These are phyloP conservation scores for Trachemys scripta DNA, from an alignment of 2,113 vertebrate genomes.

Conservation along the genomic window DNA sequence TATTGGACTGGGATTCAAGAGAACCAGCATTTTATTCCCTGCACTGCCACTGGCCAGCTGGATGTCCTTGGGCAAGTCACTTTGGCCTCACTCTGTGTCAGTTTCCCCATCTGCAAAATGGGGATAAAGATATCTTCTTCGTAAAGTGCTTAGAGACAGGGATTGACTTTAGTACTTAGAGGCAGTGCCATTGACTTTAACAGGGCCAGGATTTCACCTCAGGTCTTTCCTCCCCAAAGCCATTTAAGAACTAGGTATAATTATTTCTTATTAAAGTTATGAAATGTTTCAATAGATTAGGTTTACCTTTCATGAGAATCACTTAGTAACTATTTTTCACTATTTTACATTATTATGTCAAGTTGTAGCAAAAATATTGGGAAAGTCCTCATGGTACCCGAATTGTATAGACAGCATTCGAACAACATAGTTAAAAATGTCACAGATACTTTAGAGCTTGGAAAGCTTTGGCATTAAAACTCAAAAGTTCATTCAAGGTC, in stretches of 20 bases:
- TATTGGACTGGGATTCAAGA: background rate
- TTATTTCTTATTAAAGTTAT: background rate
- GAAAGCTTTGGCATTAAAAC: slow-evolving; percentile 43
- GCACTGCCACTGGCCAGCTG: background rate
- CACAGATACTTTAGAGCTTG: slow-evolving; percentile 37
- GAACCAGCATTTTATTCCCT: background rate
- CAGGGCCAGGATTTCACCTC: too few species aligned
- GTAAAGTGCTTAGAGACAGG: background rate
- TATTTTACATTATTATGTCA: background rate
- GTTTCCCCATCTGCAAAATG: background rate
- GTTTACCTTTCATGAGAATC: background rate
- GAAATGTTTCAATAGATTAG: background rate
- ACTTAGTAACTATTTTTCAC: background rate
- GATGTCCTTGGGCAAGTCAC: background rate
- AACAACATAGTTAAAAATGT: background rate
- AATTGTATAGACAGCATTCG: background rate
- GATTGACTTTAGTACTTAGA: too few species aligned
- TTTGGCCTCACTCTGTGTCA: background rate
- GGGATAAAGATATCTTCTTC: background rate
- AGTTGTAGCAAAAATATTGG: background rate
- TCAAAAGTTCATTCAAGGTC: slow-evolving; percentile 44
- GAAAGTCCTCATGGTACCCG: background rate
- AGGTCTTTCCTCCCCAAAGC: background rate
- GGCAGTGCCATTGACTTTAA: too few species aligned
- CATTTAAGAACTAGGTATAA: background rate